Evolutionary conservation across 2,113 vertebrate species (phyloP), one percentile per base, ranked within the genome.

Genomic region (Pandion haliaetus): DNA sequence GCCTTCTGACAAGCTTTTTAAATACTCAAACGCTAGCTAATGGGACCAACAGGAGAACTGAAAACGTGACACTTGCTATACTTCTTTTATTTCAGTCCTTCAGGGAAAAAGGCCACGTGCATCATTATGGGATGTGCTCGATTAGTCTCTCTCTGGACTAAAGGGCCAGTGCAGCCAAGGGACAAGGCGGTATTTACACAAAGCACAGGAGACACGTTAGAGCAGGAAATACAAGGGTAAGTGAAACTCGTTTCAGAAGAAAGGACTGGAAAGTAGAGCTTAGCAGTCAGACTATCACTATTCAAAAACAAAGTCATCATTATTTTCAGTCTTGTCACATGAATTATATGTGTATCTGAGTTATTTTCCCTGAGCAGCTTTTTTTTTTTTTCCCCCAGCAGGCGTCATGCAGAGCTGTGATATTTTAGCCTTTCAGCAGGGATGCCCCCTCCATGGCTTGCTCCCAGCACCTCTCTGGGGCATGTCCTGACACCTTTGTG

Each of bases 211-310:
- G 61, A 50, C 3, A 5, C 0, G 1, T 59, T 19, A 57, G 20
- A 93, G 59, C 72, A 93, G 74, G 82, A 96, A 83, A 69, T 47
- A 61, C 15, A 40, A 38, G 11, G 42, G 16, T 91, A 80, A 89
- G 77, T 65, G 55, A 57, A 93, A 93, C 67, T 81, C 40, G 19
- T 73, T 87, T 80, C 8, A 11, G 71, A 59, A 94, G 66, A 65
- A 52, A 70, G 36, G 23, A 49, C 31, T 94, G 90, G 63, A 72
- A 93, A 80, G 29, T 36, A 72, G 44, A 92, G 36, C 44, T 90
- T 32, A 87, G 54, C 58, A 89, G 38, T 65, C 63, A 90, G 65
- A 38, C 69, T 85, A 58, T 72, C 10, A 8, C 45, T 87, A 23
- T 44, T 69, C 72, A 47, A 62, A 92, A 86, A 70, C 32, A 65